These are phyloP conservation scores for Acanthopleura granulata DNA, from an alignment of 2,888 invertebrate species.

Conservation along the genomic window DNA sequence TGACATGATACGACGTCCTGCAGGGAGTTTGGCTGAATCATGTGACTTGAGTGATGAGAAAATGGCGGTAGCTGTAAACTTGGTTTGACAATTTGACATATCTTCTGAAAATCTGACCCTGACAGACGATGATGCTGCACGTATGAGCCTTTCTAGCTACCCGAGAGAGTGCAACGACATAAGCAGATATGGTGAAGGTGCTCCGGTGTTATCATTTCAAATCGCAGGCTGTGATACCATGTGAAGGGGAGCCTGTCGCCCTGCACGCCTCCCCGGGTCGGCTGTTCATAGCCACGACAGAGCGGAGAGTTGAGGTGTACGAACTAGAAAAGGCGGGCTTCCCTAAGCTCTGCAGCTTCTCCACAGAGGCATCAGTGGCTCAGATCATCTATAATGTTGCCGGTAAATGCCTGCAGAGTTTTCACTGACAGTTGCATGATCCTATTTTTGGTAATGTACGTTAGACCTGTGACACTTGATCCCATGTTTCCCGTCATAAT, in stretches of 20 bases:
- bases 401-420: slow-evolving; percentile 73
- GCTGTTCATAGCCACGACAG: slow-evolving; percentile 74
- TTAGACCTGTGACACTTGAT: no score
- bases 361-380: slow-evolving; percentile 81
- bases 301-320: slow-evolving; percentile 73
- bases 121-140: no score
- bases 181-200: slow-evolving; percentile 76
- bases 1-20: no score
- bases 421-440: no score
- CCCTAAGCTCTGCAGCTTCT: slow-evolving; percentile 75
- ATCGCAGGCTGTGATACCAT: slow-evolving; percentile 77
- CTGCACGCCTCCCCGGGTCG: slow-evolving; percentile 76
- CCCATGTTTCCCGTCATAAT: no score
- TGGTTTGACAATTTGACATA: no score
- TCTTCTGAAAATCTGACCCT: no score
- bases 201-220: slow-evolving; percentile 80
- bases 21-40: no score
- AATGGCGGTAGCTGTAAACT: no score
- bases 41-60: no score
- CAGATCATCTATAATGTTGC: slow-evolving; percentile 78
- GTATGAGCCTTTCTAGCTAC: background rate
- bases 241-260: slow-evolving; percentile 77
- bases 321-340: slow-evolving; percentile 71
- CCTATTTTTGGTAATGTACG: no score
- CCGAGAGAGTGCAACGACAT: background rate